phyloP scores from a whole-genome alignment of 2,797 vertebrate genomes.

The Oophaga sylvatica region DNA sequence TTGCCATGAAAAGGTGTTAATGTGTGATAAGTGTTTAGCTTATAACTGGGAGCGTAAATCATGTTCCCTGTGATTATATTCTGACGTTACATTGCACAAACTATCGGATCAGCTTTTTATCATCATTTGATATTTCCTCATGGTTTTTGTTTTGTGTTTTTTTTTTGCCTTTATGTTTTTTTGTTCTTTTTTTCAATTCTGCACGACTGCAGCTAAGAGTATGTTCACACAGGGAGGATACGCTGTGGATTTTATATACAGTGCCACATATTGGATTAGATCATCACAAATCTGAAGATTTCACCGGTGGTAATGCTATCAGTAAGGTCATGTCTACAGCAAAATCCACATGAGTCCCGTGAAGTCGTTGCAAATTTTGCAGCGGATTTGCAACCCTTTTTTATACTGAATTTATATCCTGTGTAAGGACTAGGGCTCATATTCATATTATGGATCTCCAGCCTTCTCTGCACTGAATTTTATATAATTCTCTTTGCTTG shows the following conservation, averaged over 20 bases:
- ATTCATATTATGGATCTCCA: not conserved
- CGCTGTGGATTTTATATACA: no score
- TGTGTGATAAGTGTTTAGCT: not conserved
- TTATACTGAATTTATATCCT: no score
- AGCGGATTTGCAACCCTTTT: not conserved
- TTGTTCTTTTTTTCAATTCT: not conserved
- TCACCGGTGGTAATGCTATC: no score
- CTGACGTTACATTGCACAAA: not conserved
- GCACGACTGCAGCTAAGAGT: not conserved
- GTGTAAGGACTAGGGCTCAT: no score
- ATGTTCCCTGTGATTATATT: not conserved
- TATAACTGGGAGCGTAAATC: slow-evolving; percentile 5
- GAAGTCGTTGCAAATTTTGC: not conserved
- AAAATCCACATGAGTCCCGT: no score
- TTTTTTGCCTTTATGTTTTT: not conserved
- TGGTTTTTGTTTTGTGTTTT: not conserved
- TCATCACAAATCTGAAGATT: no score
- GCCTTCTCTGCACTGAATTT: not conserved
- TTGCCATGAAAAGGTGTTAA: slow-evolving; percentile 8
- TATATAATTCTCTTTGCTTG: not conserved
- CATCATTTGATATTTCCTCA: not conserved
- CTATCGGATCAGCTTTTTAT: not conserved
- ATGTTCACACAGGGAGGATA: no score
- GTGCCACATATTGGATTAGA: no score
- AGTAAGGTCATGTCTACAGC: no score